These are phyloP conservation scores for Dendroctonus ponderosae DNA, from an alignment of 1,140 invertebrate genomes.

Conservation along the genomic window DNA sequence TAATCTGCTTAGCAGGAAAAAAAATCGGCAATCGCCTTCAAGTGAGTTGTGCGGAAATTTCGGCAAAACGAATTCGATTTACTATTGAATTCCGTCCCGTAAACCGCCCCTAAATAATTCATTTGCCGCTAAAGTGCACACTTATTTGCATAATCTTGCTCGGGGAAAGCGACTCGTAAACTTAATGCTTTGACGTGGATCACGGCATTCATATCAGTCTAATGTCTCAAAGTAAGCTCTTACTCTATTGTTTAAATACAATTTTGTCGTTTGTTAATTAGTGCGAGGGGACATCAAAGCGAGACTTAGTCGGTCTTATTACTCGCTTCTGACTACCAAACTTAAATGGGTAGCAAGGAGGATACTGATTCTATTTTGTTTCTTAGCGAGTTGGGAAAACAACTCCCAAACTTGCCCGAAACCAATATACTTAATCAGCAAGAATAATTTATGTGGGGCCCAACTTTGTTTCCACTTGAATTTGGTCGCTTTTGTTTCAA, in stretches of 20 bases:
- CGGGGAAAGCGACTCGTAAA: constrained; percentile 20
- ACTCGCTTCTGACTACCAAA: constrained; percentile 34
- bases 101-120: constrained; percentile 31
- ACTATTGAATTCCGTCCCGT: too few species aligned
- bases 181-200: constrained; percentile 37
- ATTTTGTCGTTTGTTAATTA: constrained; percentile 43
- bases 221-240: constrained; percentile 36
- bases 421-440: constrained; percentile 30
- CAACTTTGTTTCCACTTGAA: constrained; percentile 20
- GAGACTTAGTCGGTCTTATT: constrained; percentile 35
- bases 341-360: constrained; percentile 34
- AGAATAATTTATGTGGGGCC: constrained; percentile 29
- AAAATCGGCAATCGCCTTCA: too few species aligned
- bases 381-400: constrained; percentile 31
- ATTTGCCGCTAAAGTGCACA: constrained; percentile 29
- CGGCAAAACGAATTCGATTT: too few species aligned
- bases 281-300: constrained; percentile 38
- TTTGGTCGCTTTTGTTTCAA: too few species aligned
- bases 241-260: constrained; percentile 41
- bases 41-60: too few species aligned
- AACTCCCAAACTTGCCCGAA: constrained; percentile 29
- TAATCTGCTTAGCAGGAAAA: too few species aligned
- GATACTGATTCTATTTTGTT: constrained; percentile 38
- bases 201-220: constrained; percentile 35
- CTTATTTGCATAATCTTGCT: constrained; percentile 33